These are phyloP conservation scores for Chalcosyrphus nemorum DNA, from an alignment of 2,888 invertebrate genomes.

Conservation along the genomic window DNA sequence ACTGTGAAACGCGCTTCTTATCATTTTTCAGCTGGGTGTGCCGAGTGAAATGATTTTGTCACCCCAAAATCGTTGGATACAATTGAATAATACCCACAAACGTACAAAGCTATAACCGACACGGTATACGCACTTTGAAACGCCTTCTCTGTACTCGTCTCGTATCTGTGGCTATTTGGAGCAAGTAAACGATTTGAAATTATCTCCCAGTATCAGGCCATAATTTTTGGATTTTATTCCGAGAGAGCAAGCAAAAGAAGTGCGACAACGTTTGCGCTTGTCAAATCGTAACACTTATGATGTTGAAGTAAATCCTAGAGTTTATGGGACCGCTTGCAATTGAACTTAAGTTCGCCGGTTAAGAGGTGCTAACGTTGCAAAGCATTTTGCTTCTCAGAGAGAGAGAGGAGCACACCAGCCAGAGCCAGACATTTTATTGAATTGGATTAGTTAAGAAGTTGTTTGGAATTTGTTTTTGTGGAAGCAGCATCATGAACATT, in stretches of 20 bases:
- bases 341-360: neutral
- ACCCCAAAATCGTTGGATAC: conserved; percentile 32
- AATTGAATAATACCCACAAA: conserved; percentile 17
- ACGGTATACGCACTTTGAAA: neutral
- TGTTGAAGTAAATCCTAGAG: conserved; percentile 20
- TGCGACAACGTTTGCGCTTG: conserved; percentile 17
- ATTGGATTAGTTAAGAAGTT: conserved; percentile 24
- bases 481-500: neutral
- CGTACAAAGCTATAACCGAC: neutral
- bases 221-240: conserved; percentile 47
- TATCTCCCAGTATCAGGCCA: conserved; percentile 28
- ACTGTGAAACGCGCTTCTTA: conserved; percentile 9
- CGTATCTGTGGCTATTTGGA: conserved; percentile 13
- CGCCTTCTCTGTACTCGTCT: no score
- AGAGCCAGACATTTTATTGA: conserved; percentile 11
- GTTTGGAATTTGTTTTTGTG: conserved; percentile 7
- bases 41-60: conserved; percentile 21
- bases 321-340: conserved; percentile 43
- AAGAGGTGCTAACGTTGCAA: neutral
- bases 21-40: conserved; percentile 21
- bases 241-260: neutral
- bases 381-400: no score
- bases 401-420: no score
- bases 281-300: conserved; percentile 26
- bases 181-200: conserved; percentile 16